Evolutionary conservation across 2,888 invertebrate genomes (phyloP).

Genomic region (Drosophila peninsularis): DNA sequence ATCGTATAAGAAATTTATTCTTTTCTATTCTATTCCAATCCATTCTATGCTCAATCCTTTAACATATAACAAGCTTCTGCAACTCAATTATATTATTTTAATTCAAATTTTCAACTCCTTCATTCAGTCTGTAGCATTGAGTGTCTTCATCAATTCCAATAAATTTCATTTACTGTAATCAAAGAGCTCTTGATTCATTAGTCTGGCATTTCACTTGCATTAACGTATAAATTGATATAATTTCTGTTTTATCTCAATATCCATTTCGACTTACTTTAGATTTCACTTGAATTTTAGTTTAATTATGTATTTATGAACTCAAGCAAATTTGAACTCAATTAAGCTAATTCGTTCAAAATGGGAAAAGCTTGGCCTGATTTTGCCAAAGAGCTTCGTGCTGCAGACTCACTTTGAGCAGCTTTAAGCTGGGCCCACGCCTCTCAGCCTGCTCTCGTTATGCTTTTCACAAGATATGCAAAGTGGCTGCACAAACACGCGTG

Average conservation of each 20-base stretch:
- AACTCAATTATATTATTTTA: too few relatives aligned
- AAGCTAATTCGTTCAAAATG: neutral
- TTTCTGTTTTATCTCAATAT: neutral
- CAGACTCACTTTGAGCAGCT: conserved; percentile 17
- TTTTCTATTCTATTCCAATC: too few relatives aligned
- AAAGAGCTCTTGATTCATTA: too few relatives aligned
- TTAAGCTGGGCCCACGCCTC: conserved; percentile 14
- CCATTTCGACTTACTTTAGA: too few relatives aligned
- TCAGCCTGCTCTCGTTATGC: neutral
- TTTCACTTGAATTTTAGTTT: neutral
- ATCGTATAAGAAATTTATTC: too few relatives aligned
- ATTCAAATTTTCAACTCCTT: too few relatives aligned
- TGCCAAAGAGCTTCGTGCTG: conserved; percentile 27
- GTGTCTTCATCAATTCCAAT: too few relatives aligned
- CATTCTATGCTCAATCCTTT: too few relatives aligned
- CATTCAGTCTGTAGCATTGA: too few relatives aligned
- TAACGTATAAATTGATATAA: neutral
- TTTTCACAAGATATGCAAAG: conserved; percentile 55
- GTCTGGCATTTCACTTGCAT: neutral
- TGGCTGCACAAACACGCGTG: conserved; percentile 68
- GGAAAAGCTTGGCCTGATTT: neutral
- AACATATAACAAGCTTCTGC: too few relatives aligned
- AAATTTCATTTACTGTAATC: too few relatives aligned
- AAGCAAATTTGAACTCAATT: neutral
- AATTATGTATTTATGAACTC: neutral